Evolutionary conservation across 2,888 invertebrate genomes (phyloP).

Genomic region (Diadegma fenestrale): DNA sequence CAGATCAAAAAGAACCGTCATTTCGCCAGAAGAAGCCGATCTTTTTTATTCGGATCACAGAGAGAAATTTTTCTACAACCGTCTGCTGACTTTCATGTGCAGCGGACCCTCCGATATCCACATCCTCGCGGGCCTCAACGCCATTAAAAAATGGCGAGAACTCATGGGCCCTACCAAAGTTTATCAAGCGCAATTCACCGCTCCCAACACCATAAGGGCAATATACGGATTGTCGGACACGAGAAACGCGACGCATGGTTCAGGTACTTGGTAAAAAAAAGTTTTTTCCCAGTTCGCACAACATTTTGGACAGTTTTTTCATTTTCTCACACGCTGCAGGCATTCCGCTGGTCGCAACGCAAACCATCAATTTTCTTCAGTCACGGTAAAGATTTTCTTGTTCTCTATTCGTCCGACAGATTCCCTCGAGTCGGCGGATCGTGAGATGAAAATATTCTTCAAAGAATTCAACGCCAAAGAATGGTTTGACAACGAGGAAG

Average conservation of each 20-base stretch:
- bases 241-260: conserved; percentile 97
- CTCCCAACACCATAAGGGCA: conserved; percentile 93
- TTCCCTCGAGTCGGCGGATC: conserved; percentile 90
- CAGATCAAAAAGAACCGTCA: conserved; percentile 88
- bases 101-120: conserved; percentile 95
- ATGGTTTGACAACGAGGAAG: conserved; percentile 88
- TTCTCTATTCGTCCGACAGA: conserved; percentile 86
- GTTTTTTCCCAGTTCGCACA: background rate
- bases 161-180: conserved; percentile 97
- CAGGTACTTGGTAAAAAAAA: conserved; percentile 87
- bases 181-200: conserved; percentile 91
- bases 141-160: conserved; percentile 92
- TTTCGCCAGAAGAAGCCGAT: conserved; percentile 89
- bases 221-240: conserved; percentile 96
- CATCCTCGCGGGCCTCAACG: conserved; percentile 91
- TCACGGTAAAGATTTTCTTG: background rate
- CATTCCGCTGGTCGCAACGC: background rate
- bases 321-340: background rate
- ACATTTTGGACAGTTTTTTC: background rate
- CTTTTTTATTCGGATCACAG: conserved; percentile 94
- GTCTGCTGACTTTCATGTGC: conserved; percentile 92
- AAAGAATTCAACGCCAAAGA: conserved; percentile 90
- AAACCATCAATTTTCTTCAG: background rate
- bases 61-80: conserved; percentile 93
- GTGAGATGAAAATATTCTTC: conserved; percentile 94